These are phyloP conservation scores for Hyles lineata DNA, from an alignment of 2,888 invertebrate species.

Conservation along the genomic window DNA sequence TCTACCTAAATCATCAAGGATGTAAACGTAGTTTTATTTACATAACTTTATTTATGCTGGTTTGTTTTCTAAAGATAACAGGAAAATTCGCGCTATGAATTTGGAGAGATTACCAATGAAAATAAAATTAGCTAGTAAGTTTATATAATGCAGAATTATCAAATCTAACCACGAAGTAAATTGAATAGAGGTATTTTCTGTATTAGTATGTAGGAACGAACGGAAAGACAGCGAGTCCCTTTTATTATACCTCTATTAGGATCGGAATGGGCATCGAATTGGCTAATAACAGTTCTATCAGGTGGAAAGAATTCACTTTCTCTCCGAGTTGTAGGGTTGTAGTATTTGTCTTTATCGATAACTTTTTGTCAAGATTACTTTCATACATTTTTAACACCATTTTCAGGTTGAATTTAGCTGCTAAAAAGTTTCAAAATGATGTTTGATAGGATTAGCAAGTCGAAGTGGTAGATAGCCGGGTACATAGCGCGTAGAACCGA, in stretches of 20 bases:
- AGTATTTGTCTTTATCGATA: constrained; percentile 38
- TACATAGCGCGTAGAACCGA: too few relatives aligned
- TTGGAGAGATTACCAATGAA: too few relatives aligned
- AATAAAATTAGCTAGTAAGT: neutral
- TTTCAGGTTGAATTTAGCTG: too few relatives aligned
- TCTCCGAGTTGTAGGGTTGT: constrained; percentile 60
- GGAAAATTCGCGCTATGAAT: too few relatives aligned
- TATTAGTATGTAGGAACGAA: constrained; percentile 53
- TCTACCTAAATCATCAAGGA: too few relatives aligned
- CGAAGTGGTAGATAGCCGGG: too few relatives aligned
- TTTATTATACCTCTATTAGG: constrained; percentile 84
- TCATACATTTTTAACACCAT: neutral
- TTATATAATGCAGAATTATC: neutral
- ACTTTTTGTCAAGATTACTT: constrained; percentile 35
- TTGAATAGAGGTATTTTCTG: constrained; percentile 53
- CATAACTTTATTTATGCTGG: too few relatives aligned
- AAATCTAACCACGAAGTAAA: constrained; percentile 53
- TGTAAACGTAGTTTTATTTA: too few relatives aligned
- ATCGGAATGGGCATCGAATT: constrained; percentile 80
- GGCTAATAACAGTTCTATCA: constrained; percentile 84
- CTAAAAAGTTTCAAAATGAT: too few relatives aligned
- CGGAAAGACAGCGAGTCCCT: constrained; percentile 73
- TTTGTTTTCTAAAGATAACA: too few relatives aligned
- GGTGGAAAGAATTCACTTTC: constrained; percentile 83
- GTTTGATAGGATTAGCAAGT: too few relatives aligned